Evolutionary conservation across 2,797 vertebrate genomes (phyloP).

Genomic region (Silurus aristotelis): DNA sequence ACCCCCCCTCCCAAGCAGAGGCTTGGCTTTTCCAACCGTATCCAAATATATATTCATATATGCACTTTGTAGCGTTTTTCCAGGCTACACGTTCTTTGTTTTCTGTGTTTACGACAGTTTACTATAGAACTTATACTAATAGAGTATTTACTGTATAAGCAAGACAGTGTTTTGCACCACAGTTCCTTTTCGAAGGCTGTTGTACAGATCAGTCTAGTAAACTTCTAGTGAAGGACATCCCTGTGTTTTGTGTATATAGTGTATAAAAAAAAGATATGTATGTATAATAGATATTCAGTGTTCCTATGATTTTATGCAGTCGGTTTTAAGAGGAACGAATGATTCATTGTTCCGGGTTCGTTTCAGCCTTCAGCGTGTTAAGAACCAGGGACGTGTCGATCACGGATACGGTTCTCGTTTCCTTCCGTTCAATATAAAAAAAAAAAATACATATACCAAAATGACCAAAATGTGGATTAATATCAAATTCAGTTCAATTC

Average conservation of each 20-base stretch:
- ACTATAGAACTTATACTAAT: slow-evolving; percentile 56
- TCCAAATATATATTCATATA: slow-evolving; percentile 44
- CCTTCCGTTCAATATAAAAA: neutral
- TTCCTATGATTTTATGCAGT: slow-evolving; percentile 53
- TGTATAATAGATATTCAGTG: slow-evolving; percentile 55
- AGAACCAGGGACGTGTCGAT: neutral
- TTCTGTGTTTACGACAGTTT: slow-evolving; percentile 58
- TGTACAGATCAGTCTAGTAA: slow-evolving; percentile 76
- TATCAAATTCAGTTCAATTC: neutral
- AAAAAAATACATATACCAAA: neutral
- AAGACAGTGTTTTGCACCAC: slow-evolving; percentile 73
- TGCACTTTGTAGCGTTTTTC: slow-evolving; percentile 86
- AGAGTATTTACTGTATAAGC: slow-evolving; percentile 73
- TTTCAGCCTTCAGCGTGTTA: neutral
- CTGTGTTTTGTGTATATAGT: slow-evolving; percentile 64
- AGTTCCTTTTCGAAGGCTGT: slow-evolving; percentile 71
- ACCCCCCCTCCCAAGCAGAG: slow-evolving; percentile 56
- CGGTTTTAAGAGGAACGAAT: slow-evolving; percentile 37
- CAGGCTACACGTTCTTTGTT: slow-evolving; percentile 69
- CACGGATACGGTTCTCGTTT: neutral
- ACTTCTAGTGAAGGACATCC: slow-evolving; percentile 72
- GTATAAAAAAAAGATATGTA: slow-evolving; percentile 39
- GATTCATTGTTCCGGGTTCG: neutral
- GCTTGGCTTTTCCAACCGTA: slow-evolving; percentile 74
- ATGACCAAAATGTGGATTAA: neutral